Evolutionary conservation across 2,113 vertebrate species (phyloP).

Genomic region (Cottus gobio): DNA sequence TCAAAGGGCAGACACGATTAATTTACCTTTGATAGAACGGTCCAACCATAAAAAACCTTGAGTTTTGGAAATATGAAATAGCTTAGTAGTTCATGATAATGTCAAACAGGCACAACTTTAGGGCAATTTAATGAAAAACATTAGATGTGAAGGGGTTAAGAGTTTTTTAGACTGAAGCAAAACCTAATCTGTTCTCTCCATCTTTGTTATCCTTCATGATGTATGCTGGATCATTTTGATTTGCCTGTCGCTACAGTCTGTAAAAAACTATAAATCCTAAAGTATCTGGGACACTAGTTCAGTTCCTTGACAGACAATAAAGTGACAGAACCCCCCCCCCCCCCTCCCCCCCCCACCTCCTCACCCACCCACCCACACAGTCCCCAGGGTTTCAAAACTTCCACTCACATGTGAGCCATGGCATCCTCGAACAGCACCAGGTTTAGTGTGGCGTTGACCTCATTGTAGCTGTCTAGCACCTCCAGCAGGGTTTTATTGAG

Average conservation of each 20-base stretch:
- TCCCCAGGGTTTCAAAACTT: constrained; percentile 3
- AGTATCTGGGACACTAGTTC: constrained; percentile 18
- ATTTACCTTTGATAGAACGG: background rate
- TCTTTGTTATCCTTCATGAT: constrained; percentile 10
- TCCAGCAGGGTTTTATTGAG: constrained; percentile 88
- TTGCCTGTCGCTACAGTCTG: constrained; percentile 31
- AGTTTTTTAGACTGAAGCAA: background rate
- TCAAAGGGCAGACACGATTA: background rate
- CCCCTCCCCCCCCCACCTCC: too few relatives aligned
- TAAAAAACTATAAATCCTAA: constrained; percentile 45
- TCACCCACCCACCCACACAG: too few relatives aligned
- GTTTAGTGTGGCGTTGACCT: constrained; percentile 91
- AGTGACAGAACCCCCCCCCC: constrained; percentile 21
- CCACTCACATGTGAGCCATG: constrained; percentile 92
- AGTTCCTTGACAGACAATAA: constrained; percentile 47
- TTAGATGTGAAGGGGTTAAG: background rate
- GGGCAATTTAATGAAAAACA: background rate
- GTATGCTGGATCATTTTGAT: constrained; percentile 13
- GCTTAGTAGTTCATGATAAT: background rate
- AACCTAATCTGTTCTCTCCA: background rate
- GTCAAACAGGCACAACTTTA: background rate
- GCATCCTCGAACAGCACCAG: constrained; percentile 97
- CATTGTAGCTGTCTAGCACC: constrained; percentile 91
- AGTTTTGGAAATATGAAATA: background rate
- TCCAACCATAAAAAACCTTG: too few relatives aligned